These are phyloP conservation scores for Aproaerema taeniolella DNA, from an alignment of 2,888 invertebrate genomes.

Conservation along the genomic window DNA sequence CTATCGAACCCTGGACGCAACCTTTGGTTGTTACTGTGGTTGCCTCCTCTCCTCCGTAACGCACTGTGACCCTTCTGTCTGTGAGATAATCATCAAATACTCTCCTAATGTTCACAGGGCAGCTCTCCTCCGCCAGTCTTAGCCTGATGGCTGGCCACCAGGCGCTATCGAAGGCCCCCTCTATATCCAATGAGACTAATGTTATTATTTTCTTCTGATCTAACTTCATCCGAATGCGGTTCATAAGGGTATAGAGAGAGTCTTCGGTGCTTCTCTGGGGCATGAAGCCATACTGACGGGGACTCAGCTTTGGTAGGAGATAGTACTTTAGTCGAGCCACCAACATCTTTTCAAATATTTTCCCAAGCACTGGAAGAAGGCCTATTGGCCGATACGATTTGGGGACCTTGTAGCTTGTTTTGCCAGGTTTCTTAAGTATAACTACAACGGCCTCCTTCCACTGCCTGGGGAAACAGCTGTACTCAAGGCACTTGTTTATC, in stretches of 20 bases:
- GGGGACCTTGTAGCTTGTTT: constrained; percentile 18
- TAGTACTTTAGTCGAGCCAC: not conserved
- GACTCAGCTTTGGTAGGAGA: not conserved
- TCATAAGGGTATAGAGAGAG: not conserved
- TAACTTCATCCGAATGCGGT: not conserved
- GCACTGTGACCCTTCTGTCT: not conserved
- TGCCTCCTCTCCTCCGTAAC: not conserved
- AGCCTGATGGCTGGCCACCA: constrained; percentile 15
- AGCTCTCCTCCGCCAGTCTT: constrained; percentile 2
- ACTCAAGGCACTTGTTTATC: not conserved
- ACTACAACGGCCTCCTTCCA: constrained; percentile 22
- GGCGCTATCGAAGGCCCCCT: constrained; percentile 16
- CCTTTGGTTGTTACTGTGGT: not conserved
- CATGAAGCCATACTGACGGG: constrained; percentile 1
- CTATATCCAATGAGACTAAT: constrained; percentile 14
- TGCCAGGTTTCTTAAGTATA: constrained; percentile 21
- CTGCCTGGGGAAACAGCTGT: not conserved
- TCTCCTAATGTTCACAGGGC: not conserved
- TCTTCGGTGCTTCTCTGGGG: constrained; percentile 1
- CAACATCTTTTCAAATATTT: constrained; percentile 1
- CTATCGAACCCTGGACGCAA: not conserved
- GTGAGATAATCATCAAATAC: not conserved
- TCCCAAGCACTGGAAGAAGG: not conserved
- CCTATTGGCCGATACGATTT: constrained; percentile 1
- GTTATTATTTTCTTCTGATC: not conserved